Evolutionary conservation across 1,140 invertebrate species (phyloP), one percentile per base, ranked within the genome.

Genomic region (Helicoverpa armigera): DNA sequence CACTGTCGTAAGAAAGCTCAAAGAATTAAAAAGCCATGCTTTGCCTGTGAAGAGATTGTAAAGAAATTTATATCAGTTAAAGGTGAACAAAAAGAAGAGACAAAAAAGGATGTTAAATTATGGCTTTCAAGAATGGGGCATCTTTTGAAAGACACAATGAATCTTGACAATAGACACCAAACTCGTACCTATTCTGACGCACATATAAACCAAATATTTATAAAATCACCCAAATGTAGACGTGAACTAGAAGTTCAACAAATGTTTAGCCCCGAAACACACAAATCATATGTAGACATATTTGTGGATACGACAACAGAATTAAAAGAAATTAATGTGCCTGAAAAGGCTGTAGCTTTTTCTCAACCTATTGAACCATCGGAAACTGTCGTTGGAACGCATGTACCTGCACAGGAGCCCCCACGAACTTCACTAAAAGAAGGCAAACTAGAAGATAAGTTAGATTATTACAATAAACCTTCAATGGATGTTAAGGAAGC

Each of bases 81-180:
- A 51, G 23, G 13, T 35, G 51, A 69, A 70, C 29, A 75, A 81
- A 75, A 76, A 48, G 60, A 82, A 48, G 48, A 82, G 43, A 72
- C 29, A 14, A 81, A 80, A 80, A 31, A 82, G 7, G 23, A 69
- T 51, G 16, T 81, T n/a, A 87, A 79, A 54, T 63, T 13, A 29
- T 85, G 84, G 86, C 29, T 87, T 16, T 73, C 79, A 51, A 84
- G 82, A 83, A 73, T 85, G 10, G 70, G 80, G 35, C 50, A 80
- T 60, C 29, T 83, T 69, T 53, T 85, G 13, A 81, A 80, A 74
- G 54, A 77, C 23, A 58, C 72, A n/a, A 18, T 82, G 60, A 78
- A 63, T 61, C n/a, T 79, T 7, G 50, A 79, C 14, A 76, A 54
- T 51, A 85, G 81, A 67, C 76, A 54, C 72, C 77, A 77, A 82